Conservation (phyloP, 2,888 invertebrate species). For the Onthophagus sagittarius region DNA sequence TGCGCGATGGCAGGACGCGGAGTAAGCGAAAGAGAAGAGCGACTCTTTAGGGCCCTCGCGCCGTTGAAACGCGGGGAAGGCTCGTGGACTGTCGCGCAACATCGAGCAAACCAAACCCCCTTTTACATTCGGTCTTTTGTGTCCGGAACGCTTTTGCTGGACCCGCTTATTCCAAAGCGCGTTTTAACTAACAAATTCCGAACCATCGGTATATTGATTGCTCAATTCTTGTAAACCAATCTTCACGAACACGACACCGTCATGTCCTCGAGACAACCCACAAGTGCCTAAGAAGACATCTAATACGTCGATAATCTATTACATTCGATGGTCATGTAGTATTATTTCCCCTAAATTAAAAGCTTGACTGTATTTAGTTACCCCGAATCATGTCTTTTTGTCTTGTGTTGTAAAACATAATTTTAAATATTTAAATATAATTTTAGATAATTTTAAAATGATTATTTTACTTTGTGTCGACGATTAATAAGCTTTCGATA, state of each 20-base stretch:
- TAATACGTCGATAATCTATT: not conserved
- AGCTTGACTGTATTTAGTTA: not conserved
- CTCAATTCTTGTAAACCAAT: not conserved
- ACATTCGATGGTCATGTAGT: not conserved
- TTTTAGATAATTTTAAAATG: too few relatives aligned
- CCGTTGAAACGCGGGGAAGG: slow-evolving; percentile 8
- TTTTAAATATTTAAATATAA: too few relatives aligned
- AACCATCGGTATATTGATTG: not conserved
- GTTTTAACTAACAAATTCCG: not conserved
- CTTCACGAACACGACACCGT: not conserved
- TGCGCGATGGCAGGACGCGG: slow-evolving; percentile 1
- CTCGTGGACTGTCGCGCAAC: slow-evolving; percentile 27
- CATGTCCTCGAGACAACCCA: not conserved
- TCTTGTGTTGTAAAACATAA: too few relatives aligned
- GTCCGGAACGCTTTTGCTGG: slow-evolving; percentile 19
- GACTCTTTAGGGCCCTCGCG: not conserved
- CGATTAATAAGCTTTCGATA: too few relatives aligned
- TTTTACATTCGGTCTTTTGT: slow-evolving; percentile 26
- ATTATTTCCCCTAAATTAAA: not conserved
- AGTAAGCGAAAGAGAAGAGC: not conserved
- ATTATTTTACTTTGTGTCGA: too few relatives aligned
- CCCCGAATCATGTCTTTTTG: not conserved
- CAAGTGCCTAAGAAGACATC: not conserved
- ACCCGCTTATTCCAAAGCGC: not conserved
- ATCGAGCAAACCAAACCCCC: slow-evolving; percentile 27